These are phyloP conservation scores for Gambusia affinis DNA, from an alignment of 2,113 vertebrate genomes.

Conservation along the genomic window DNA sequence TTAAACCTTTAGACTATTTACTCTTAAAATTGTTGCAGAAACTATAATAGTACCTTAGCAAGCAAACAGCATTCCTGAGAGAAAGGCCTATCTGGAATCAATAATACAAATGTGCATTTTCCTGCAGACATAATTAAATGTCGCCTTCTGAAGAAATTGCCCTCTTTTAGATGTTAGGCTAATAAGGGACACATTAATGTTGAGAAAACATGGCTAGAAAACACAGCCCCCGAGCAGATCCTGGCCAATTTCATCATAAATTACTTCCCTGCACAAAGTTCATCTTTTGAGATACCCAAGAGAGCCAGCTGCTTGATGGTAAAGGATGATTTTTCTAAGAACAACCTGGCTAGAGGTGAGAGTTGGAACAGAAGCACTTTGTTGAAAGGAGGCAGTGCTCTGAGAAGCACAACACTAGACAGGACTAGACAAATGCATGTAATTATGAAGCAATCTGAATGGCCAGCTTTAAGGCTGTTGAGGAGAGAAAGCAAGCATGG, in stretches of 20 bases:
- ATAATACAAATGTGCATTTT: slow-evolving; percentile 62
- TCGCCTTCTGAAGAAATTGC: slow-evolving; percentile 61
- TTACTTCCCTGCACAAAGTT: slow-evolving; percentile 71
- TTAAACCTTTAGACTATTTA: slow-evolving; percentile 4
- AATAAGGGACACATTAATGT: slow-evolving; percentile 65
- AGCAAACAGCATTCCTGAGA: slow-evolving; percentile 13
- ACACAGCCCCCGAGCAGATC: slow-evolving; percentile 58
- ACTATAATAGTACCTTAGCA: slow-evolving; percentile 20
- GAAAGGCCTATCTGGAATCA: slow-evolving; percentile 51
- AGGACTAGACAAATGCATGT: slow-evolving; percentile 74
- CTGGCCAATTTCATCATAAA: slow-evolving; percentile 70
- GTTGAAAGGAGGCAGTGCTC: slow-evolving; percentile 60
- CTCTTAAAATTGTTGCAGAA: slow-evolving; percentile 11
- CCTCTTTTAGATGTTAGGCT: slow-evolving; percentile 63
- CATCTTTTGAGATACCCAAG: slow-evolving; percentile 58
- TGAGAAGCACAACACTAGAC: slow-evolving; percentile 53
- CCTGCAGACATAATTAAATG: slow-evolving; percentile 70
- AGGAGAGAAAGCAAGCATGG: slow-evolving; percentile 52
- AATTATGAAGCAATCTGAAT: slow-evolving; percentile 73
- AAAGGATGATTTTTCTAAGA: slow-evolving; percentile 64
- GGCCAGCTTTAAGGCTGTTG: slow-evolving; percentile 40
- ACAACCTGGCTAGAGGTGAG: slow-evolving; percentile 72
- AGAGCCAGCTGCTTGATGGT: slow-evolving; percentile 55
- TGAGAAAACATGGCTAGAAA: slow-evolving; percentile 69
- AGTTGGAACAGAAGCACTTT: slow-evolving; percentile 74